phyloP scores from a whole-genome alignment of 2,888 invertebrate species.

The Pristionchus japonicus region DNA sequence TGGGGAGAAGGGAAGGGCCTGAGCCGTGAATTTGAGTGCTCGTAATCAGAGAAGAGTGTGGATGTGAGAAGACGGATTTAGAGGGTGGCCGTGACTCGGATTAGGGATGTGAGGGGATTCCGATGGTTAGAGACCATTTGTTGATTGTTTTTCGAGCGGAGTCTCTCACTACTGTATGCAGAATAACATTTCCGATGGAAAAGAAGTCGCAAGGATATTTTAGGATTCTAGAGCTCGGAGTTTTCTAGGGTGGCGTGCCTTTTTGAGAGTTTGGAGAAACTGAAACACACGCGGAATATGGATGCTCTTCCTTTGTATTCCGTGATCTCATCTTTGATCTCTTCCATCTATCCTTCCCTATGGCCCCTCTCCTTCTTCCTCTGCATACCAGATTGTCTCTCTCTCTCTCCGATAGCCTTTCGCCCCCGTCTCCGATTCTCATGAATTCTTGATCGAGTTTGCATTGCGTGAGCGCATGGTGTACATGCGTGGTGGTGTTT shows the following conservation, averaged over 20 bases:
- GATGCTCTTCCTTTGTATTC: too few species aligned
- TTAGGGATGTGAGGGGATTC: background rate
- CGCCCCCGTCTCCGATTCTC: background rate
- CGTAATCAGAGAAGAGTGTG: slow-evolving; percentile 22
- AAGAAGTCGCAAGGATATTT: background rate
- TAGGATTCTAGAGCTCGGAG: too few species aligned
- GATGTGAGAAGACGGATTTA: background rate
- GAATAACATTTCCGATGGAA: background rate
- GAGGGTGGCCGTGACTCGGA: background rate
- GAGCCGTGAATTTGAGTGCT: slow-evolving; percentile 5
- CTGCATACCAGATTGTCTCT: slow-evolving; percentile 22
- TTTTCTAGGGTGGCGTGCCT: too few species aligned
- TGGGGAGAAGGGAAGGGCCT: background rate
- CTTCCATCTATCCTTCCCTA: background rate
- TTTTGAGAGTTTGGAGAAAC: too few species aligned
- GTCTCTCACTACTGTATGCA: background rate
- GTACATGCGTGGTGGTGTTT: background rate
- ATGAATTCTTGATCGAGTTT: slow-evolving; percentile 19
- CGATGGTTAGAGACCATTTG: background rate
- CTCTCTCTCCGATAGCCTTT: background rate
- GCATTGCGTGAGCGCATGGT: slow-evolving; percentile 1
- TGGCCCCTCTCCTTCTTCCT: background rate
- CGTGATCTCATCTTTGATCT: background rate
- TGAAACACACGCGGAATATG: too few species aligned
- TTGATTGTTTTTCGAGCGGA: slow-evolving; percentile 25